phyloP scores from a whole-genome alignment of 2,113 vertebrate genomes.

The Pionites leucogaster region DNA sequence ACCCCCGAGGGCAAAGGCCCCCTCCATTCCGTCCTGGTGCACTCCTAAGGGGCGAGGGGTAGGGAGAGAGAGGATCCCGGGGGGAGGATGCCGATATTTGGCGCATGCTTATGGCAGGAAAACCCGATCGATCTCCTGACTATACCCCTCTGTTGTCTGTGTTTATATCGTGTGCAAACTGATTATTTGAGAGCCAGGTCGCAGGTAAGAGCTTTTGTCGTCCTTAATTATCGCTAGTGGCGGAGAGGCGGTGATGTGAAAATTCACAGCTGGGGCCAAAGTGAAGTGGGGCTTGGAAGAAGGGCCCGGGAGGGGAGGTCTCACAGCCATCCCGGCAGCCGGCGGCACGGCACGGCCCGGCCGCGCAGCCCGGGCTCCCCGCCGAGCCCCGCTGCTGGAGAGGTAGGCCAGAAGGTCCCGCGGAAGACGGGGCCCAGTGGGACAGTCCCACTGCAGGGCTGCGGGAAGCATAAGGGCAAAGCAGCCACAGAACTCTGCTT shows the following conservation, averaged over 20 bases:
- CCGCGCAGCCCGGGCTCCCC: not conserved
- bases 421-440: not conserved
- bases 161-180: constrained; percentile 63
- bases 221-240: constrained; percentile 3
- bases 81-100: not conserved
- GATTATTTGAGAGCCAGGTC: constrained; percentile 45
- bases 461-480: not conserved
- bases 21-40: constrained; percentile 87
- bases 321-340: not conserved
- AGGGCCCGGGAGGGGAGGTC: not conserved
- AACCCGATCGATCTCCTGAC: not conserved
- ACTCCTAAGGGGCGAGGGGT: constrained; percentile 57
- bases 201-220: constrained; percentile 71
- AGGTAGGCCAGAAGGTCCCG: too few species aligned
- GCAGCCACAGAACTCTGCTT: not conserved
- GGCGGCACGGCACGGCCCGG: not conserved
- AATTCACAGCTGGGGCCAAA: not conserved
- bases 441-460: not conserved
- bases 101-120: not conserved
- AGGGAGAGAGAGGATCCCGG: not conserved
- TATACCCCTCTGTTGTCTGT: constrained; percentile 20
- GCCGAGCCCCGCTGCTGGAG: fast-evolving
- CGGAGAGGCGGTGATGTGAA: not conserved
- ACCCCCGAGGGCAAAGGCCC: constrained; percentile 81
- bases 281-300: not conserved